phyloP scores from a whole-genome alignment of 1,140 invertebrate species.

The Cotesia chilonis region DNA sequence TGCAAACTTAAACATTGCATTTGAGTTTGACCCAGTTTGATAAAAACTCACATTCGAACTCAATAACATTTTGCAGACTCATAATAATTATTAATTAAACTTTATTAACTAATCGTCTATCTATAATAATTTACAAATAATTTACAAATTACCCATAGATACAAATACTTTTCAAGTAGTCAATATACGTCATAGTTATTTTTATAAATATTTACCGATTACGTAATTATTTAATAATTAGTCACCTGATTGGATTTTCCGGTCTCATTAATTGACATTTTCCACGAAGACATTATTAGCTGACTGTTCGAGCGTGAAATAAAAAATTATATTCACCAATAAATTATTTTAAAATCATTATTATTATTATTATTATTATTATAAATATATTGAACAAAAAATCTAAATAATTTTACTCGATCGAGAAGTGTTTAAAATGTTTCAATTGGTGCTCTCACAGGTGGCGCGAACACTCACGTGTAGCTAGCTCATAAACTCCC shows the following conservation, averaged over 20 bases:
- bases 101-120: no score
- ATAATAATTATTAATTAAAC: constrained; percentile 20
- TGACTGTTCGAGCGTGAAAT: no score
- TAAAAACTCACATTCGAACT: constrained; percentile 63
- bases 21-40: constrained; percentile 66
- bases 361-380: not conserved
- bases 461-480: constrained; percentile 38
- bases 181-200: constrained; percentile 28
- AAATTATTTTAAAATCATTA: no score
- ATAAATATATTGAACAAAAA: not conserved
- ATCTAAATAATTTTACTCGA: constrained; percentile 26
- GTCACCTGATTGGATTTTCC: not conserved
- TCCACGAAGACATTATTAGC: no score
- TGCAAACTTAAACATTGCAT: constrained; percentile 47
- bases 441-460: constrained; percentile 40
- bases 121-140: no score
- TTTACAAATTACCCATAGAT: no score
- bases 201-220: not conserved
- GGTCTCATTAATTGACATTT: not conserved
- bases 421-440: constrained; percentile 34
- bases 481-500: constrained; percentile 10
- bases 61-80: constrained; percentile 58
- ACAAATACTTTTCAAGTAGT: not conserved
- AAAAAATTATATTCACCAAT: no score
- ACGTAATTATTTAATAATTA: no score